Base-by-base conservation (phyloP, 2,888 invertebrate species). In the Apoda limacodes region DNA sequence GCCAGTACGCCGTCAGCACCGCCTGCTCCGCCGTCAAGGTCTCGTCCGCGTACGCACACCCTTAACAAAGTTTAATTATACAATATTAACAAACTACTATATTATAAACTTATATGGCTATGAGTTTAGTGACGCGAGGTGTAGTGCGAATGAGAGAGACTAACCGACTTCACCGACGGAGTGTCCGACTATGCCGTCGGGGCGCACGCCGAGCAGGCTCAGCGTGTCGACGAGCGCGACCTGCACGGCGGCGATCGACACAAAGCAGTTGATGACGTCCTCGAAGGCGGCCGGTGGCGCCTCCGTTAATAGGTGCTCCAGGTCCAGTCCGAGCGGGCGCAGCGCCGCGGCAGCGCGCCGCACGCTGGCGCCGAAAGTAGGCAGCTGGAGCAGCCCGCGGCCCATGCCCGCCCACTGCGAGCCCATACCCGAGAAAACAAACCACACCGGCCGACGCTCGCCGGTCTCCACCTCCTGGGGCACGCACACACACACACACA, bases 371-470 rank as follows among this genome's bases (percentile, higher is more conserved):
- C 87, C 88, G 78, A 98, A 98, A 1, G 82, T 74, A 30, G 94
- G 92, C 40, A 98, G 80, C 39, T 83, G 72, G 87, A 98, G 88
- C 45, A 99, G 83, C 35, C 89, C 85, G 56, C 88, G 88, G 9
- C 89, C 97, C 98, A 98, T 98, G 51, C 94, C 95, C 26, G 92
- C 85, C 98, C 98, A 98, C 75, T 98, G 98, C 22, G 93, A 90
- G 9, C 98, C 98, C 98, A 99, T 98, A 36, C 99, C 99, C 25
- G 96, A 91, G 78, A 95, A 98, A 40, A 98, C 86, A 69, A 87
- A 98, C 94, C 97, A 98, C 32, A 98, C 75, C 1, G 97, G 95
- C 9, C 92, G 85, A 40, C 85, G 84, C 22, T 89, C 88, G 9
- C 82, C 76, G 6, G 70, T 61, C 40, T 65, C 63, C 51, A 54